Conservation (phyloP, 37 sponge, comb jelly and placozoan genomes). For the Oscarella lobularis region DNA sequence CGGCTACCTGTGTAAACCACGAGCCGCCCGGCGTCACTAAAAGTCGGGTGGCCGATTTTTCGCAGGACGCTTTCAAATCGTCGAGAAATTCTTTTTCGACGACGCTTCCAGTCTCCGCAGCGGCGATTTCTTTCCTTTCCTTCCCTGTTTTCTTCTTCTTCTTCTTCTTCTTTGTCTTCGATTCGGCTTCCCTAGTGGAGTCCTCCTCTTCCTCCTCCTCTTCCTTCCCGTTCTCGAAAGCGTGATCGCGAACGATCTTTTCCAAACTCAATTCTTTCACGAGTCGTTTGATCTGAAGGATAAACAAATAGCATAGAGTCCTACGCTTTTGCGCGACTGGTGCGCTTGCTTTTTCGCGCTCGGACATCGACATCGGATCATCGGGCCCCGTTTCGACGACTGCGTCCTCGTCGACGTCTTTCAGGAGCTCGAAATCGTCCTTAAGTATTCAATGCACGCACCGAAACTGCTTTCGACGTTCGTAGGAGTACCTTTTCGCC, state of each 20-base stretch:
- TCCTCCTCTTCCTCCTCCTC: not conserved
- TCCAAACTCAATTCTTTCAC: not conserved
- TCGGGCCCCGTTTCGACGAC: slow-evolving; percentile 22
- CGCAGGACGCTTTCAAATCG: too few relatives aligned
- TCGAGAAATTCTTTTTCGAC: not conserved
- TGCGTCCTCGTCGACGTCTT: slow-evolving; percentile 13
- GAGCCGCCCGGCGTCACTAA: too few relatives aligned
- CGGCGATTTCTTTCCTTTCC: not conserved
- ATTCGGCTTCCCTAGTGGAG: not conserved
- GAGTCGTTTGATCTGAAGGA: slow-evolving; percentile 11
- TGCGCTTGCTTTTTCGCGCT: not conserved
- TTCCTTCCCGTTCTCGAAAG: too few relatives aligned
- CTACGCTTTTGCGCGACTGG: not conserved
- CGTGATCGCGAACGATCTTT: too few relatives aligned
- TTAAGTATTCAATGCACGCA: too few relatives aligned
- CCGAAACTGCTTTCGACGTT: too few relatives aligned
- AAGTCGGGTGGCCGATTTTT: not conserved
- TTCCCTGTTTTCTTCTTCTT: too few relatives aligned
- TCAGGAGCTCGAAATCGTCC: slow-evolving; percentile 33
- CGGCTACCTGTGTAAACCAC: too few relatives aligned
- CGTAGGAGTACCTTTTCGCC: not conserved
- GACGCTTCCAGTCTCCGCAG: not conserved
- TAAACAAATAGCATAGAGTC: slow-evolving; percentile 1
- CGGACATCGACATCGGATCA: not conserved
- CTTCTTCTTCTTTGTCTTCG: not conserved